Evolutionary conservation across 2,113 vertebrate species (phyloP).

Genomic region (Bothrops jararaca): DNA sequence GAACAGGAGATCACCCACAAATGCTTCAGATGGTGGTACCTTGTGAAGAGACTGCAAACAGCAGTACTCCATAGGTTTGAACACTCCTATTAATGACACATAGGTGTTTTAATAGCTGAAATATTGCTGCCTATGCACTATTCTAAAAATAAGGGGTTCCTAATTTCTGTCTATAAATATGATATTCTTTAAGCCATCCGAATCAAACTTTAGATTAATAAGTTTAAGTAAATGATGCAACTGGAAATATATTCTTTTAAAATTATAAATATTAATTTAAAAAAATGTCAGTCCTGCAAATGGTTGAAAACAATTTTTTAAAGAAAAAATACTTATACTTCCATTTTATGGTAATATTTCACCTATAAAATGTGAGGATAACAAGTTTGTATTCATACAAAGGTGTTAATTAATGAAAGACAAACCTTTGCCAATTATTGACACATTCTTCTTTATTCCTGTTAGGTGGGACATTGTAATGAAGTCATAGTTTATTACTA

Average conservation of each 20-base stretch:
- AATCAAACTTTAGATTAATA: background rate
- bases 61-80: background rate
- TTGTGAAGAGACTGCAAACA: background rate
- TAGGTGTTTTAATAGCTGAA: conserved; percentile 16
- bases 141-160: background rate
- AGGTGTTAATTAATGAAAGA: conserved; percentile 93
- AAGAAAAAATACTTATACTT: conserved; percentile 41
- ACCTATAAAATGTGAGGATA: conserved; percentile 74
- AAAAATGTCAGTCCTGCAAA: conserved; percentile 63
- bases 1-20: background rate
- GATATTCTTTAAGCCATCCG: background rate
- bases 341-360: conserved; percentile 78
- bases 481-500: conserved; percentile 72
- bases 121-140: conserved; percentile 2
- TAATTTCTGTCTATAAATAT: background rate
- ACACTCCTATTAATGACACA: background rate
- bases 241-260: conserved; percentile 21
- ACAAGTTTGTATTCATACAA: conserved; percentile 77
- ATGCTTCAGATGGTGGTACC: background rate
- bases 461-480: conserved; percentile 77
- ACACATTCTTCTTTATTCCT: conserved; percentile 74
- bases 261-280: conserved; percentile 45
- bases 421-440: conserved; percentile 80
- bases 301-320: conserved; percentile 60
- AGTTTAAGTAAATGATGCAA: background rate